These are phyloP conservation scores for Eptesicus fuscus DNA, from an alignment of 2,113 vertebrate species.

Conservation along the genomic window DNA sequence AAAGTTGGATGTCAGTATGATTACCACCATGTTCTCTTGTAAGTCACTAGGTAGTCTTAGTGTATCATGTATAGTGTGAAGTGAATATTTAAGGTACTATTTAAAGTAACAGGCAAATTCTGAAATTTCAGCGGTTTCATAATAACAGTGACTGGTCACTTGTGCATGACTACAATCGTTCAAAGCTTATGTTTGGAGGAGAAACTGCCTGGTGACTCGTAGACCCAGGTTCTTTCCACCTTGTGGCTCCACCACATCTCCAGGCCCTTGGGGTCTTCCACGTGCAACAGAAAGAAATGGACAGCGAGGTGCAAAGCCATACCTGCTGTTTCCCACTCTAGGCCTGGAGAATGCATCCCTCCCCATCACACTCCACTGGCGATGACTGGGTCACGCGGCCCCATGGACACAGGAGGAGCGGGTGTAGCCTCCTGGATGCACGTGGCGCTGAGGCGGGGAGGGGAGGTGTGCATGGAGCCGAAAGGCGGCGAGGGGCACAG, in stretches of 20 bases:
- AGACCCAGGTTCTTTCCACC: too few relatives aligned
- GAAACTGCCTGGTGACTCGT: background rate
- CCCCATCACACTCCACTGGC: too few relatives aligned
- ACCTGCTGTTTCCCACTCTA: too few relatives aligned
- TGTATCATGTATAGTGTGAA: background rate
- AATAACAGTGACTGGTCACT: background rate
- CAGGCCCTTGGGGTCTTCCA: background rate
- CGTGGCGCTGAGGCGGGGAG: too few relatives aligned
- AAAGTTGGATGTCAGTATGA: background rate
- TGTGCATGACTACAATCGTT: background rate
- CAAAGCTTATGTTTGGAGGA: background rate
- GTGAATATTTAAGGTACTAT: background rate
- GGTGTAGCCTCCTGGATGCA: too few relatives aligned
- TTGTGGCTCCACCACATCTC: background rate
- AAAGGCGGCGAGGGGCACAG: background rate
- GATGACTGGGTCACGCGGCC: too few relatives aligned
- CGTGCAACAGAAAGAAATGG: background rate
- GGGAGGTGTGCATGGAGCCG: background rate
- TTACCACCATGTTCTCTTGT: background rate
- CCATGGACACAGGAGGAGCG: too few relatives aligned
- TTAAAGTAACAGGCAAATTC: background rate
- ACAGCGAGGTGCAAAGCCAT: too few relatives aligned
- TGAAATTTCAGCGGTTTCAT: too few relatives aligned
- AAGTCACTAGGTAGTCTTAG: background rate
- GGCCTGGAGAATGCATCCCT: too few relatives aligned